These are phyloP conservation scores for Oreonectes daqikongensis DNA, from an alignment of 2,797 vertebrate species.

Conservation along the genomic window DNA sequence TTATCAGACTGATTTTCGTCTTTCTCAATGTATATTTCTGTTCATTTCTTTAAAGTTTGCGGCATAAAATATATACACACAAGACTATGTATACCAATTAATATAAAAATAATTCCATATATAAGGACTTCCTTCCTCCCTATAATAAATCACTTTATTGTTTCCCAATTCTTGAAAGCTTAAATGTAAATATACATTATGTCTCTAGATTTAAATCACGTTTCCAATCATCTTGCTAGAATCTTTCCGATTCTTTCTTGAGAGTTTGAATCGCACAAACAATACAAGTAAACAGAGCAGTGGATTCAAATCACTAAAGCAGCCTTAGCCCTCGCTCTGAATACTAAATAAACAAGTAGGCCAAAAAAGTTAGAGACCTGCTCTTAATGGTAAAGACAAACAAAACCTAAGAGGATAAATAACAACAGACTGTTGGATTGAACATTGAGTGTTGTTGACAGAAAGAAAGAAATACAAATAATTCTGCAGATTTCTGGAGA, in stretches of 20 bases:
- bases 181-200: too few species aligned
- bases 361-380: not conserved
- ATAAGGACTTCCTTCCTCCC: too few species aligned
- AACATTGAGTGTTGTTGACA: not conserved
- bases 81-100: too few species aligned
- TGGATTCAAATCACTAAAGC: not conserved
- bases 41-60: too few species aligned
- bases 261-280: not conserved
- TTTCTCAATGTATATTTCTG: too few species aligned
- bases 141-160: too few species aligned
- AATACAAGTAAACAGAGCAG: conserved; percentile 24
- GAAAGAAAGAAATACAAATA: not conserved
- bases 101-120: too few species aligned
- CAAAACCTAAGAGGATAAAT: not conserved
- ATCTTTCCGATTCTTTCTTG: not conserved
- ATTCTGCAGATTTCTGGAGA: not conserved
- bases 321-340: conserved; percentile 2
- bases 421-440: not conserved
- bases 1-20: too few species aligned
- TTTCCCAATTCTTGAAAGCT: too few species aligned
- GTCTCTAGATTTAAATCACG: conserved; percentile 1
- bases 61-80: too few species aligned
- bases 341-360: not conserved
- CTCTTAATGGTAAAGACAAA: not conserved
- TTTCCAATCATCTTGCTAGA: conserved; percentile 2